Evolutionary conservation across 2,797 vertebrate species (phyloP).

Genomic region (Xiphorhynchus erythropygius): DNA sequence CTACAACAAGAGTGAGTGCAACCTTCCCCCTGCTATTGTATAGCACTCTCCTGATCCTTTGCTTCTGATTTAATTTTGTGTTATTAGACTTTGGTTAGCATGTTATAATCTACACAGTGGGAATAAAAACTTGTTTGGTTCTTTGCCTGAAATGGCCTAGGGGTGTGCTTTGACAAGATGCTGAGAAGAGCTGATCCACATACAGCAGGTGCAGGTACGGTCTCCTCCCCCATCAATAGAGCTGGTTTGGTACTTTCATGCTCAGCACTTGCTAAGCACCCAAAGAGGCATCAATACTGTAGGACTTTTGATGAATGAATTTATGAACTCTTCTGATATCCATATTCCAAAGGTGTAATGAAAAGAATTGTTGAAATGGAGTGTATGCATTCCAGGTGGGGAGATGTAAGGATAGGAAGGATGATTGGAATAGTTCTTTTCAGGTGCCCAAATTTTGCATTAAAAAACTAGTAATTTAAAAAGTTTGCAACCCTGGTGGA

Average conservation of each 20-base stretch:
- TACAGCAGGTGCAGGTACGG: background rate
- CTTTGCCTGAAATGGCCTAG: background rate
- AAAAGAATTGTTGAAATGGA: background rate
- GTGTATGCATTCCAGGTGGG: background rate
- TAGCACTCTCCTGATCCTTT: background rate
- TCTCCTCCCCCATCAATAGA: background rate
- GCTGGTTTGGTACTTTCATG: background rate
- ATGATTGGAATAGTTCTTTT: background rate
- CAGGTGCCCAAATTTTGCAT: background rate
- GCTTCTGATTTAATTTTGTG: background rate
- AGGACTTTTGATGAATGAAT: background rate
- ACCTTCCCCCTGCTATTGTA: background rate
- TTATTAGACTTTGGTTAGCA: background rate
- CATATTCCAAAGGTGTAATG: background rate
- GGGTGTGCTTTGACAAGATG: background rate
- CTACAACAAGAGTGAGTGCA: background rate
- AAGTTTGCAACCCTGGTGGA: background rate
- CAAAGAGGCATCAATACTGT: fast-evolving
- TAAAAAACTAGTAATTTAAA: background rate
- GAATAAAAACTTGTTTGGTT: background rate
- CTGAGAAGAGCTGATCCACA: background rate
- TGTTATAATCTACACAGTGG: background rate
- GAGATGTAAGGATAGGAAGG: background rate
- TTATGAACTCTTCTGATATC: background rate
- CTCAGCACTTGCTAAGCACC: fast-evolving